Evolutionary conservation across 2,888 invertebrate genomes (phyloP).

Genomic region (Macrosiphum euphorbiae): DNA sequence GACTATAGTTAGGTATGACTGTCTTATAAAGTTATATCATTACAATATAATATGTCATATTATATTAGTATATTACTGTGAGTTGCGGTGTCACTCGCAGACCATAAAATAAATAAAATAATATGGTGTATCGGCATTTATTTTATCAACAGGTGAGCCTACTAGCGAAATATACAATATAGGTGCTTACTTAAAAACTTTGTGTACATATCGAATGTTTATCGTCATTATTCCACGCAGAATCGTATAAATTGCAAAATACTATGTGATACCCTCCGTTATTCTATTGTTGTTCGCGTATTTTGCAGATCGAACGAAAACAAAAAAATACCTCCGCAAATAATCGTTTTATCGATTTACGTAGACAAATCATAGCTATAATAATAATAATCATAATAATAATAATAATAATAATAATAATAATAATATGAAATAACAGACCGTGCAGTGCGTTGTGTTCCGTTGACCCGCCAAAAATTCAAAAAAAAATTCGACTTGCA

Average conservation of each 20-base stretch:
- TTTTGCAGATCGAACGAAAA: background rate
- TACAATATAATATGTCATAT: background rate
- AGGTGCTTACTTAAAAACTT: no score
- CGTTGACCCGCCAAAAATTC: background rate
- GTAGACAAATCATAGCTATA: background rate
- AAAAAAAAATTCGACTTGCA: background rate
- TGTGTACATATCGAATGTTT: no score
- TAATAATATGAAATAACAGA: background rate
- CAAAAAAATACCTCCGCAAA: background rate
- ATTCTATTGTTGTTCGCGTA: background rate
- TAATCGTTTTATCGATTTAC: background rate
- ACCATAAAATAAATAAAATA: background rate
- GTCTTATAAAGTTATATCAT: no score
- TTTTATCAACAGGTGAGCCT: background rate
- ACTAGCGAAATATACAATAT: background rate
- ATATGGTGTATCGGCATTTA: background rate
- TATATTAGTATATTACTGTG: background rate
- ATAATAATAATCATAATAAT: background rate
- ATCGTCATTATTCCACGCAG: background rate
- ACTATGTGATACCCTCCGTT: background rate
- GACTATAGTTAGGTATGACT: background rate
- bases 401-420: background rate
- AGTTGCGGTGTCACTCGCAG: background rate
- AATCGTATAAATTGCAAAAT: background rate
- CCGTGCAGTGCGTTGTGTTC: background rate